Base-by-base conservation (phyloP, 2,113 vertebrate genomes). In the Callorhinus ursinus region DNA sequence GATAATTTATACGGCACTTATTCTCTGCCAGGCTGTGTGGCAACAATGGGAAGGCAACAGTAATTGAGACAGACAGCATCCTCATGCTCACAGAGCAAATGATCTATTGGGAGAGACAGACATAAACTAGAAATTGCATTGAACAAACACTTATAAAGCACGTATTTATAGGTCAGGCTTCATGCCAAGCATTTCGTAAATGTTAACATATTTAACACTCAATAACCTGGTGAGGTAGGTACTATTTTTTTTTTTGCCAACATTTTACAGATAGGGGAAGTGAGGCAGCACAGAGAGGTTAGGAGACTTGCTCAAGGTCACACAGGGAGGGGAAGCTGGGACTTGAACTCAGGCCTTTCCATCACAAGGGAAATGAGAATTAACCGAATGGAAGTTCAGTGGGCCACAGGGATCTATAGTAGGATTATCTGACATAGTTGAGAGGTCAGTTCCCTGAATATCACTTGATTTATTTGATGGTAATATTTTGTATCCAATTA, bases 91-190 rank as follows among this genome's bases (percentile, higher is more conserved):
- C 42, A 80, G 42, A 18, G 33, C 51, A 57, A 69, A 42, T 42
- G 74, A 89, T 57, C 49, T 39, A 26, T 65, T 33, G 74, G 33
- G 36, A 95, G 67, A 95, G 84, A 77, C 16, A 93, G 67, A 87
- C 19, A 53, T 63, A 42, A 83, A 69, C 59, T 65, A 93, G 94
- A 93, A 69, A 71, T 79, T 86, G 71, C 81, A 79, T 53, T 96
- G 77, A 90, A 77, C 49, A 18, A 88, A 57, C 18, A 4, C 31
- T 74, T 67, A 67, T 12, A 26, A 81, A 80, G 28, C n/a, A 53
- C 18, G 49, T 67, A 36, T 33, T 90, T 90, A 69, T 55, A 72
- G 3, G 4, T 63, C 80, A 94, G 88, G 51, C 53, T 77, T 57
- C 76, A n/a, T 57, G n/a, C 26, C 42, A 87, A 46, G 16, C n/a